A percentile compares a stretch with the other conserved stretches of the same genome.
Conservation (phyloP, 2,113 vertebrate genomes). For the Chloebia gouldiae region DNA sequence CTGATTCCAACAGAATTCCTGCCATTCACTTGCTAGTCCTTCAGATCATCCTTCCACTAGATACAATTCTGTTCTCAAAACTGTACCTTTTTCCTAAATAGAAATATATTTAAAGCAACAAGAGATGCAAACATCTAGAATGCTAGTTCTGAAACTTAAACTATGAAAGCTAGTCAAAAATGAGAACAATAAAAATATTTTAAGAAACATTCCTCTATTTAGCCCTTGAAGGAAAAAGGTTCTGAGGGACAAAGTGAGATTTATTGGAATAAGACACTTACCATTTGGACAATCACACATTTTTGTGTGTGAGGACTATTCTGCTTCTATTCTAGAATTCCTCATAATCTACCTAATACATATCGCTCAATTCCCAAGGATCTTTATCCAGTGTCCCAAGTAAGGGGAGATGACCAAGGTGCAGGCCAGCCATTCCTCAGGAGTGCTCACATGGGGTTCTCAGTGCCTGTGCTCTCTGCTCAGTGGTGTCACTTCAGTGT, state of each 20-base stretch:
- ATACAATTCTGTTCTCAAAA: background rate
- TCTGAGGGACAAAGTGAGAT: background rate
- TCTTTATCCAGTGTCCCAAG: background rate
- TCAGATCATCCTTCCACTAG: background rate
- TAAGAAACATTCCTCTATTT: background rate
- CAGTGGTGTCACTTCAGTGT: fast-evolving
- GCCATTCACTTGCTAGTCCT: background rate
- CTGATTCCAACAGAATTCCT: background rate
- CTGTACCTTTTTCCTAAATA: background rate
- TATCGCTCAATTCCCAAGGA: background rate
- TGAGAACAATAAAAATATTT: background rate
- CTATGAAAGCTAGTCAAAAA: background rate
- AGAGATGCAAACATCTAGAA: background rate
- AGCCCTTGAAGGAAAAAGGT: background rate
- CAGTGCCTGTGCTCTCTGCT: fast-evolving
- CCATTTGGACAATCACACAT: background rate
- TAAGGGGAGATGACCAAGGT: background rate
- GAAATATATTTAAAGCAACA: background rate
- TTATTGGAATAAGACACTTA: background rate
- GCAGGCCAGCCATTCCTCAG: background rate
- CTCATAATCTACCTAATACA: background rate
- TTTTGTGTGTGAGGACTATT: background rate
- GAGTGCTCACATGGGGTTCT: fast-evolving
- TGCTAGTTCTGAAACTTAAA: background rate
- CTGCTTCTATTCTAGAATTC: background rate